These are phyloP conservation scores for Scylla paramamosain DNA, from an alignment of 1,140 invertebrate species.

Conservation along the genomic window DNA sequence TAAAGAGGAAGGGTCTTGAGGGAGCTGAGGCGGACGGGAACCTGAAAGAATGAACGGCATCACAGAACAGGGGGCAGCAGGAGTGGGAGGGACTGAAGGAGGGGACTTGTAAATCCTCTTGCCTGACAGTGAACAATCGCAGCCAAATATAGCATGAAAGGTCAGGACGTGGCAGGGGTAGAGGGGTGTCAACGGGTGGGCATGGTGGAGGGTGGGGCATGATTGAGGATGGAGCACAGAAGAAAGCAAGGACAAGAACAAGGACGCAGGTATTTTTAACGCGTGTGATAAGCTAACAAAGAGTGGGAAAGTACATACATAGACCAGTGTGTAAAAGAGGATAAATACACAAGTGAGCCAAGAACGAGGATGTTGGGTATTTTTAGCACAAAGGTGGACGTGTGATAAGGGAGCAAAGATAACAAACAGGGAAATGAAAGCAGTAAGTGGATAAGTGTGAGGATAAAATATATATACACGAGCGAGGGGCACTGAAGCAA, in stretches of 20 bases:
- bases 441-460: too few relatives aligned
- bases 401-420: too few relatives aligned
- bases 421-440: too few relatives aligned
- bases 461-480: too few relatives aligned
- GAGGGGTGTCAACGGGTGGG: neutral
- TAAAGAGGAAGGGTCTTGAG: neutral
- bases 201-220: neutral
- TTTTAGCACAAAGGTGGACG: too few relatives aligned
- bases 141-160: constrained; percentile 2
- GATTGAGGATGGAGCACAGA: neutral
- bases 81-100: neutral
- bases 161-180: too few relatives aligned
- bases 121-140: neutral
- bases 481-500: too few relatives aligned
- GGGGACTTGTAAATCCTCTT: neutral
- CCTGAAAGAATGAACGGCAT: neutral
- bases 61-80: neutral
- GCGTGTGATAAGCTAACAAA: too few relatives aligned
- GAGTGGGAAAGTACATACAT: too few relatives aligned
- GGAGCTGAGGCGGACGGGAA: neutral
- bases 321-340: too few relatives aligned
- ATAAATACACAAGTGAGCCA: too few relatives aligned
- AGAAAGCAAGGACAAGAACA: neutral
- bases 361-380: too few relatives aligned
- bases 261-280: neutral